A percentile compares a stretch with the other conserved stretches of the same genome.
These are phyloP conservation scores for Microctonus brassicae DNA, from an alignment of 2,888 invertebrate genomes.

Conservation along the genomic window DNA sequence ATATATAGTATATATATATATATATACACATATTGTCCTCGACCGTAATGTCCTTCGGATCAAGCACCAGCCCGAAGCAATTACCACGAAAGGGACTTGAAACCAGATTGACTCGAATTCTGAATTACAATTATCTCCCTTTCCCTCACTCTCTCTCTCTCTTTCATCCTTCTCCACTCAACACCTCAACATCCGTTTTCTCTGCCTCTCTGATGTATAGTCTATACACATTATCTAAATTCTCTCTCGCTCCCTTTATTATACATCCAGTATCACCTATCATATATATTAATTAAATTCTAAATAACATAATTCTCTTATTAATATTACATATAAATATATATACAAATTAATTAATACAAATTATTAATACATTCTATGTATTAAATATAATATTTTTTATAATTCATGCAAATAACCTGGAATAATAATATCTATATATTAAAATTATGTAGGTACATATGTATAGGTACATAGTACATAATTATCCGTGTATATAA, in stretches of 20 bases:
- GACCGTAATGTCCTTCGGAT: conserved; percentile 27
- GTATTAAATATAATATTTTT: not conserved
- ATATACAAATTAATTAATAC: not conserved
- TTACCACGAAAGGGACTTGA: conserved; percentile 9
- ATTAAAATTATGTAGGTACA: no score
- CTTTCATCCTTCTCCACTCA: not conserved
- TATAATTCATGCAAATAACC: no score
- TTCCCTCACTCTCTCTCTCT: not conserved
- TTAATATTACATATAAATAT: not conserved
- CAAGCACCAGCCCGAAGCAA: conserved; percentile 26
- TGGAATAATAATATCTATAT: not conserved
- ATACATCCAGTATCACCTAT: no score
- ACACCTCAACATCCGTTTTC: not conserved
- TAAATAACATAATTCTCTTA: no score
- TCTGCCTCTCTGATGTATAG: no score
- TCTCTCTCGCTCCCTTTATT: not conserved
- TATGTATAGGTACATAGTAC: no score
- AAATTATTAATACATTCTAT: not conserved
- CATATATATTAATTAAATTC: no score
- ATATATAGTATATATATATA: no score
- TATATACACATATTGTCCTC: not conserved
- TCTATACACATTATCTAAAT: not conserved
- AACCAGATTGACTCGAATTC: conserved; percentile 25
- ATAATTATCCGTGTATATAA: not conserved
- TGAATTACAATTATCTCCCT: not conserved